These are phyloP conservation scores for Anastrepha ludens DNA, from an alignment of 1,140 invertebrate genomes.

Conservation along the genomic window DNA sequence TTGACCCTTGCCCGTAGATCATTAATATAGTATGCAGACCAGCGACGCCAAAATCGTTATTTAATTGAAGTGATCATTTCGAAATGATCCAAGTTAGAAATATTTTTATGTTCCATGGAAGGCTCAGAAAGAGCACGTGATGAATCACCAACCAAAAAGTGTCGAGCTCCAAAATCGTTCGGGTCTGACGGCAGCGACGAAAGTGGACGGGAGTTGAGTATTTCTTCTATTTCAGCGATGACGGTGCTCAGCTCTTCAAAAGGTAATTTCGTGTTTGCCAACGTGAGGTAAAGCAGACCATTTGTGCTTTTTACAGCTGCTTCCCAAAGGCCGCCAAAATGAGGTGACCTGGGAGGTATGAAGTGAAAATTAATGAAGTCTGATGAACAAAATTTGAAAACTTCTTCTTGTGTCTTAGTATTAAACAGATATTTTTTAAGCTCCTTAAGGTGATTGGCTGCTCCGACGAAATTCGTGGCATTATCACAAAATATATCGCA, in stretches of 20 bases:
- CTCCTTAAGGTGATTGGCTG: not conserved
- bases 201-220: too few species aligned
- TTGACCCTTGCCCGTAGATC: too few species aligned
- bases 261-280: not conserved
- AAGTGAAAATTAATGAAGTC: slow-evolving; percentile 36
- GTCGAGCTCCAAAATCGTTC: not conserved
- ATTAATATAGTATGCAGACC: too few species aligned
- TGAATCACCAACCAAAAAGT: too few species aligned
- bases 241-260: not conserved
- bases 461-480: too few species aligned
- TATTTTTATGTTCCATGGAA: too few species aligned
- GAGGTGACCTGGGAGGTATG: slow-evolving; percentile 19
- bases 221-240: too few species aligned
- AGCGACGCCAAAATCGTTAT: too few species aligned
- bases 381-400: not conserved
- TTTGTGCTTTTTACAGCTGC: not conserved
- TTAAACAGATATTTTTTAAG: not conserved
- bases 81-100: too few species aligned
- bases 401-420: not conserved
- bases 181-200: not conserved
- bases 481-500: slow-evolving; percentile 39
- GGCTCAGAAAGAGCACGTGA: too few species aligned
- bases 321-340: slow-evolving; percentile 35
- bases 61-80: too few species aligned
- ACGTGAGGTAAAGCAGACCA: not conserved